These are phyloP conservation scores for Phocides pigmalion DNA, from an alignment of 1,140 invertebrate species.

Conservation along the genomic window DNA sequence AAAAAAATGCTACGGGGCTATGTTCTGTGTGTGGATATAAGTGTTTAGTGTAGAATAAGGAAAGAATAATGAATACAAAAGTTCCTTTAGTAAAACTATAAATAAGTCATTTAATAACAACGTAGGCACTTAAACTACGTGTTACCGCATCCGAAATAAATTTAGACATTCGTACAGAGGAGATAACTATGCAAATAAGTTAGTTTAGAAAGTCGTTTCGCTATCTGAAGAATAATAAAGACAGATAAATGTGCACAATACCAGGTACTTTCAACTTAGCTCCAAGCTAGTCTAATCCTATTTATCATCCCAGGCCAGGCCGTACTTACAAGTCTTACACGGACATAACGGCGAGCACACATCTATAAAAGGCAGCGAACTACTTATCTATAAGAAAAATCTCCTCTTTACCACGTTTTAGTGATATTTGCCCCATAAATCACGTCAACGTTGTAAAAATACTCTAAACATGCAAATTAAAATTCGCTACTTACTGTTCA, in stretches of 20 bases:
- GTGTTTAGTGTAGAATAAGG: too few species aligned
- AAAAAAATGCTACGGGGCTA: too few species aligned
- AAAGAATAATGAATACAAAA: too few species aligned
- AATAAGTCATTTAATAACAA: neutral
- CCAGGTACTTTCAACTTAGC: slow-evolving; percentile 49
- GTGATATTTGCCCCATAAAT: slow-evolving; percentile 34
- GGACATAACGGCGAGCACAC: slow-evolving; percentile 57
- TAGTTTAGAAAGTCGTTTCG: slow-evolving; percentile 21
- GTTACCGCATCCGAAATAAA: slow-evolving; percentile 18
- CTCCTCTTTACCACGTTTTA: slow-evolving; percentile 29
- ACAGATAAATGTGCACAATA: slow-evolving; percentile 40
- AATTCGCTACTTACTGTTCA: slow-evolving; percentile 40
- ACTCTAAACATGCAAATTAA: slow-evolving; percentile 35
- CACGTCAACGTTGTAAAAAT: slow-evolving; percentile 38
- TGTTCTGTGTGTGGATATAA: too few species aligned
- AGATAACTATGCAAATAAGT: slow-evolving; percentile 18
- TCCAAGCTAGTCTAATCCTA: slow-evolving; percentile 45
- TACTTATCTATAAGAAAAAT: slow-evolving; percentile 48
- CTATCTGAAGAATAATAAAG: slow-evolving; percentile 30
- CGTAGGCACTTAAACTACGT: neutral
- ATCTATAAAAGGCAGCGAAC: slow-evolving; percentile 48
- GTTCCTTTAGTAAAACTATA: too few species aligned
- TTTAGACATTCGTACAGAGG: slow-evolving; percentile 12
- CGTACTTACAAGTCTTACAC: slow-evolving; percentile 38
- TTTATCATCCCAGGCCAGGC: slow-evolving; percentile 47